These are phyloP conservation scores for Choreutis nemorana DNA, from an alignment of 2,888 invertebrate genomes.

Conservation along the genomic window DNA sequence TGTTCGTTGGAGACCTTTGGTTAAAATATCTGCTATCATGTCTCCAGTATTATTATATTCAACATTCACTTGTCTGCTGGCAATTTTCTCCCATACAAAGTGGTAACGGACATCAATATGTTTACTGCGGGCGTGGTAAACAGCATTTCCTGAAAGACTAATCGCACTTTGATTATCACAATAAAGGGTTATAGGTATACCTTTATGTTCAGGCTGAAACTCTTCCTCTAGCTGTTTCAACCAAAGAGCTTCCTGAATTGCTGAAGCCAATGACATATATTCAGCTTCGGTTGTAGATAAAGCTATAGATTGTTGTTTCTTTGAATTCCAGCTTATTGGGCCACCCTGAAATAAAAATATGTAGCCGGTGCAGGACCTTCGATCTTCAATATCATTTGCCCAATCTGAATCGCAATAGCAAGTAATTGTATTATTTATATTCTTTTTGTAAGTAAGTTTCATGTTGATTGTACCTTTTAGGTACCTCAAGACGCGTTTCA, in stretches of 20 bases:
- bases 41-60: constrained; percentile 11
- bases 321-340: constrained; percentile 12
- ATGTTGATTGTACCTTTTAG: constrained; percentile 1
- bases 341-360: constrained; percentile 11
- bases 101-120: constrained; percentile 13
- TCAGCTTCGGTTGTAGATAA: constrained; percentile 17
- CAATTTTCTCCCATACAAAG: constrained; percentile 10
- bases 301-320: constrained; percentile 13
- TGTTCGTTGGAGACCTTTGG: constrained; percentile 11
- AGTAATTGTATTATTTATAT: constrained; percentile 5
- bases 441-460: background rate
- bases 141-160: constrained; percentile 9
- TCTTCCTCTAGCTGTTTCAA: constrained; percentile 12
- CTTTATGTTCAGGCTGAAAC: constrained; percentile 6
- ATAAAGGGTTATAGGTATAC: constrained; percentile 6
- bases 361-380: constrained; percentile 16
- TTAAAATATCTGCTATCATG: constrained; percentile 13
- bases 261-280: constrained; percentile 16
- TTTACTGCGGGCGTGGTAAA: constrained; percentile 9
- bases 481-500: constrained; percentile 5
- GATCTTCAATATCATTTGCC: constrained; percentile 11
- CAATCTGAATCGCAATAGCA: constrained; percentile 18
- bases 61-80: constrained; percentile 9
- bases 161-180: constrained; percentile 16
- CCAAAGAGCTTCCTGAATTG: constrained; percentile 15